phyloP scores from a whole-genome alignment of 2,113 vertebrate genomes.

The Platysteira castanea region DNA sequence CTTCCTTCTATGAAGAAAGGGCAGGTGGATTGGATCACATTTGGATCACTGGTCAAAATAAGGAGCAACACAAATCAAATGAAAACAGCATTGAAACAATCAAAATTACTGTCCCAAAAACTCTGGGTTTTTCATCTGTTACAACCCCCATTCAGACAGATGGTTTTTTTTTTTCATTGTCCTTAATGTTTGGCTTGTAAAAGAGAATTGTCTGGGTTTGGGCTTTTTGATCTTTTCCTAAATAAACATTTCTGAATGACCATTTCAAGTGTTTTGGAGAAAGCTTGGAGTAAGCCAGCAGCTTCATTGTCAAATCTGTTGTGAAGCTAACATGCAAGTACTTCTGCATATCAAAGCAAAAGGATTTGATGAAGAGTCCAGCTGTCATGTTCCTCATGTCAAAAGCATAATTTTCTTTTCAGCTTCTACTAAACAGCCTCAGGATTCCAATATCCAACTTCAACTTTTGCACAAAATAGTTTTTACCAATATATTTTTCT shows the following conservation, averaged over 20 bases:
- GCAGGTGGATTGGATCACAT: not conserved
- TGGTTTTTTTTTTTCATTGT: not conserved
- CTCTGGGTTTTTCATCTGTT: not conserved
- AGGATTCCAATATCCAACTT: not conserved
- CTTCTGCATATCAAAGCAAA: not conserved
- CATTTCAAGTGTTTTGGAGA: not conserved
- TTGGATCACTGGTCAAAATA: not conserved
- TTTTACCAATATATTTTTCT: not conserved
- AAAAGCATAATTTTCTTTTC: not conserved
- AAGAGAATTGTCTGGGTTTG: not conserved
- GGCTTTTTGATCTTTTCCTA: not conserved
- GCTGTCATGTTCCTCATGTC: not conserved
- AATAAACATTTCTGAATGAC: constrained; percentile 1
- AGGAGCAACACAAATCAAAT: not conserved
- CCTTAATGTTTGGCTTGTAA: not conserved
- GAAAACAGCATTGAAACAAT: not conserved
- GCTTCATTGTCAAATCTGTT: not conserved
- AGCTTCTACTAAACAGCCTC: not conserved
- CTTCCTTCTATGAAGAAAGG: not conserved
- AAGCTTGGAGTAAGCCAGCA: not conserved
- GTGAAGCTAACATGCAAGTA: not conserved
- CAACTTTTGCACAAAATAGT: not conserved
- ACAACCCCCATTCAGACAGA: not conserved
- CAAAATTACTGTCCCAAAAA: not conserved
- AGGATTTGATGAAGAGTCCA: not conserved